phyloP scores from a whole-genome alignment of 2,888 invertebrate species.

The Hypercompe scribonia region DNA sequence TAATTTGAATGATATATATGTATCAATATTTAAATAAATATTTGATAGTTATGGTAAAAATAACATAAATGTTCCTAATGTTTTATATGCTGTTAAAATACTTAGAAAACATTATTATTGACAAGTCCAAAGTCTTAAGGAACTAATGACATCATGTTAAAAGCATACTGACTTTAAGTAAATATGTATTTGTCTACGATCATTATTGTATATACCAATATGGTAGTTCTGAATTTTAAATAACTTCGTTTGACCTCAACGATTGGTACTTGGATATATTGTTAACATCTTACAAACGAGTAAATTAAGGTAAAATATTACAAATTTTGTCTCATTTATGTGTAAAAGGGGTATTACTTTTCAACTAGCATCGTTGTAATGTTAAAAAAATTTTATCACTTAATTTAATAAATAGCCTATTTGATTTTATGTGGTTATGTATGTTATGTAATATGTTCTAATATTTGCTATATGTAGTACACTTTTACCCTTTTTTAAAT shows the following conservation, averaged over 20 bases:
- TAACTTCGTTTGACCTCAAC: neutral
- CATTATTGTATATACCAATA: conserved; percentile 5
- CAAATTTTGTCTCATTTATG: neutral
- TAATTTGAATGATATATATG: too few relatives aligned
- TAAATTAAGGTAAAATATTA: neutral
- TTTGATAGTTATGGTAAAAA: neutral
- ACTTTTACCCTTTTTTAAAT: too few relatives aligned
- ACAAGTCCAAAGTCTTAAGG: conserved; percentile 16
- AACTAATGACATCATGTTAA: conserved; percentile 21
- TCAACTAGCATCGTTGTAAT: neutral
- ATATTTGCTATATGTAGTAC: too few relatives aligned
- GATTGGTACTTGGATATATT: neutral
- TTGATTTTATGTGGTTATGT: too few relatives aligned
- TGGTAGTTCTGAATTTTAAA: neutral
- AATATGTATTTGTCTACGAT: conserved; percentile 2
- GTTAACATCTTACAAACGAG: neutral
- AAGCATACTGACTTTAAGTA: conserved; percentile 14
- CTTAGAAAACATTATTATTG: neutral
- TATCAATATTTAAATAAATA: too few relatives aligned
- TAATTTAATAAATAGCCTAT: too few relatives aligned
- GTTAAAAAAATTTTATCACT: neutral
- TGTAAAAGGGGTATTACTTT: too few relatives aligned
- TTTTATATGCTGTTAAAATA: neutral
- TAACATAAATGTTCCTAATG: neutral
- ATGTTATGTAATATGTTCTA: too few relatives aligned